Evolutionary conservation across 2,113 vertebrate species (phyloP), one percentile per base, ranked within the genome.

Genomic region (Micromys minutus): DNA sequence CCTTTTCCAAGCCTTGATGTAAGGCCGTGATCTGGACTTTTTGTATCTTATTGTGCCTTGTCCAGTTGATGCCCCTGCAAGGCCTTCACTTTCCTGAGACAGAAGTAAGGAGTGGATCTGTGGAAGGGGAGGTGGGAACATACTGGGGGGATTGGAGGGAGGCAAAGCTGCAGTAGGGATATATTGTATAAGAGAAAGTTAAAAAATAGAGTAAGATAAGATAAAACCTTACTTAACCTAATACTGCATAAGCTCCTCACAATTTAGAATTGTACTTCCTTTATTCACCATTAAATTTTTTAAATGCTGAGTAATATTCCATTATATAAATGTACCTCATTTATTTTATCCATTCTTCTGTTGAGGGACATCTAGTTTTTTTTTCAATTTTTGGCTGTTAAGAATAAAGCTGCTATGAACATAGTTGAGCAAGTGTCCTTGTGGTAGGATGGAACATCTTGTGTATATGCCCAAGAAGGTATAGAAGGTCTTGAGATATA

Each of bases 221-320:
- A 75, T 29, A 77, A 93, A n/a, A 91, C 63, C 81, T 76, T n/a
- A n/a, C n/a, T n/a, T n/a, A n/a, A n/a, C n/a, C 42, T 63, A 71
- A 19, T 42, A 65, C 79, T 76, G 55, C 87, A 7, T 89, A 89
- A 83, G 3, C 34, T 92, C 21, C 19, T 91, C 34, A 45, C 72
- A 26, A n/a, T 50, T 31, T 57, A 83, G 31, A 79, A 95, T 7
- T 86, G 11, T 9, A 83, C 81, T 87, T 81, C 52, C 4, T 26
- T 81, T 47, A 92, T 76, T 87, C 11, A 81, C 47, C n/a, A 94
- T 8, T 65, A 50, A 29, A 71, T 74, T 92, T 9, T 95, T 29
- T 42, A 74, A 45, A 47, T 9, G 12, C 42, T 76, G 24, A 47
- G 42, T 47, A 29, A 76, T 47, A 47, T 2, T 76, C 24, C 42